phyloP scores from a whole-genome alignment of 2,113 vertebrate genomes.

The Grus americana region DNA sequence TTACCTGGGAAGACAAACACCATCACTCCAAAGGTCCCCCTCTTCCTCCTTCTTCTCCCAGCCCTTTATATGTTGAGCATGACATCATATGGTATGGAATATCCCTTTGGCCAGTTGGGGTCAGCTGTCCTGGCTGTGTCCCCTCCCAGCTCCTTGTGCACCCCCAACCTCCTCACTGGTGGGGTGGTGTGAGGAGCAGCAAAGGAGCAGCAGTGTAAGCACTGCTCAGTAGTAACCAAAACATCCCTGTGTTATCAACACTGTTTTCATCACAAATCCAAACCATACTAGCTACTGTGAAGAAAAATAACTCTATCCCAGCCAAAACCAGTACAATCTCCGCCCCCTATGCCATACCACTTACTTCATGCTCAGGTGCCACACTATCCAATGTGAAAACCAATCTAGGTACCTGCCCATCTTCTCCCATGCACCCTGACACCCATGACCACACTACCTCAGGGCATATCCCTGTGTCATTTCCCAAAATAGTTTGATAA shows the following conservation, averaged over 20 bases:
- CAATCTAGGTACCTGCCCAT: not conserved
- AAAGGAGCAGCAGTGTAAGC: accelerated
- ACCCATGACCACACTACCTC: not conserved
- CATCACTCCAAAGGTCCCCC: accelerated
- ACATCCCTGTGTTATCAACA: not conserved
- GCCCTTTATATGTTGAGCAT: not conserved
- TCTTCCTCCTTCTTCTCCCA: not conserved
- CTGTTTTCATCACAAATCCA: not conserved
- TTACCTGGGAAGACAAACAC: not conserved
- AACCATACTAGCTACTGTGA: not conserved
- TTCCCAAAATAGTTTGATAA: not conserved
- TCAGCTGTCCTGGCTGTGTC: not conserved
- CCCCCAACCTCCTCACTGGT: accelerated
- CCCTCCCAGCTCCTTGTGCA: not conserved
- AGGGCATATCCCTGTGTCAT: not conserved
- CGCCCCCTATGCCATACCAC: accelerated
- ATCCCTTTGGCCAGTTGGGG: not conserved
- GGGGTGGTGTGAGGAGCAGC: not conserved
- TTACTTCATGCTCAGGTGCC: not conserved
- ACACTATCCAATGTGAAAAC: not conserved
- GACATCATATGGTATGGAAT: accelerated
- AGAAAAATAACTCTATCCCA: not conserved
- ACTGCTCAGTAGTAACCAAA: not conserved
- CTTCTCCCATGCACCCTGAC: not conserved
- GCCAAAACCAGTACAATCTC: not conserved